Evolutionary conservation across 2,888 invertebrate species (phyloP), one percentile per base, ranked within the genome.

Genomic region (Zele albiditarsus): DNA sequence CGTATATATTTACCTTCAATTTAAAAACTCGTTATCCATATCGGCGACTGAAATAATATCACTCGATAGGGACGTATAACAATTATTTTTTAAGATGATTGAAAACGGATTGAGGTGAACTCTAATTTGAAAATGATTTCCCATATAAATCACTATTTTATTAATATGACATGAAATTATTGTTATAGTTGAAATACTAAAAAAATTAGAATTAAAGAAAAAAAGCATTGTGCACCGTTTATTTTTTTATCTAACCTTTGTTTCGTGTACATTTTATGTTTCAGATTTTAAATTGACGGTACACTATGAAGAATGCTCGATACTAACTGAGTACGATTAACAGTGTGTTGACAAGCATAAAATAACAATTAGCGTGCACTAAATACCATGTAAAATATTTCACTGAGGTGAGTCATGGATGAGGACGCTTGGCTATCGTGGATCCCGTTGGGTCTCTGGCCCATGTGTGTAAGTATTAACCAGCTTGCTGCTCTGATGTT

Each of bases 341-440:
- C 69, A 69, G 38, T 69, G 62, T 62, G 73, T 49, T 67, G 62
- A 53, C 28, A 28, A 49, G 63, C 16, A 20, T 38, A 25, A 69
- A 57, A 62, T 70, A 70, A 74, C 57, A 74, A 70, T 63, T 74
- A 70, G 63, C 53, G 46, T 31, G 46, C 25, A 53, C 25, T 74
- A 63, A 69, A 69, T 23, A 49, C 46, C 23, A 69, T 74, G 74
- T 74, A 53, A 74, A 49, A 62, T 25, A 33, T 74, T 38, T 69
- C 62, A 73, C 38, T 16, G 57, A 31, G 42, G 42, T 65, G 33
- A 74, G 27, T 67, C 58, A 74, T 74, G 74, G 74, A 74, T 49
- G 70, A 74, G 33, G 53, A 74, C 53, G 63, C 70, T 12, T 63
- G 74, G 69, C 28, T 63, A 12, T 28, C 63, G 16, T 57, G 69